Base-by-base conservation (phyloP, 1,140 invertebrate genomes). In the Drosophila ohnishii region DNA sequence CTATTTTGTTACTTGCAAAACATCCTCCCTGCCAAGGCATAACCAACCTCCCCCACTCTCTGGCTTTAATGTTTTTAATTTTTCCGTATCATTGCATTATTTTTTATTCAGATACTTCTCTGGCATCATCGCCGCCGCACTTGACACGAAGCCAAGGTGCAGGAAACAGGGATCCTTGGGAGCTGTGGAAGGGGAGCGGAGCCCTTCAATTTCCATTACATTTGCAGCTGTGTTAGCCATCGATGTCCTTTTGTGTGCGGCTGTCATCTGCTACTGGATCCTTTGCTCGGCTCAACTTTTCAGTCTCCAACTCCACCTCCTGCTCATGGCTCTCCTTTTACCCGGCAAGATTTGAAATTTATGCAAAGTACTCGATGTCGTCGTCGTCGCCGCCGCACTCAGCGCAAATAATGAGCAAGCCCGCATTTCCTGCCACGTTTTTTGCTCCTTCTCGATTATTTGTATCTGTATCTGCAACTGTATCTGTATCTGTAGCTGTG, bases 401-500 rank as follows among this genome's bases (percentile, higher is more conserved):
- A 88, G 77, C 80, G 65, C 84, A 84, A 88, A 88, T 88, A 88
- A 88, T 88, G 84, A 88, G 84, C 84, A 84, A 88, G 84, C 84
- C 82, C 84, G 84, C 80, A 88, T 88, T 88, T 88, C 84, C 84
- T 88, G 84, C 84, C 84, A 88, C 84, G 84, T 88, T 88, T 87
- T 87, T 63, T 65, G 69, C 67, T 59, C 35, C 57, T 50, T 62
- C 57, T 44, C 48, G 65, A 70, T 64, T 63, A 56, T 69, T 60
- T 56, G 73, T 80, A 70, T 65, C 71, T 70, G 65, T 75, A 69
- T 77, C 80, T 82, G 57, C 58, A 78, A 62, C 57, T 77, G 79
- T 67, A 67, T 11, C 40, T 73, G 58, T 58, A 42, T 11, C 40
- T 73, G 58, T 58, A 42, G 13, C 44, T 47, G 19, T 45, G 1